These are phyloP conservation scores for Heliothis subflexa DNA, from an alignment of 1,140 invertebrate genomes.

Conservation along the genomic window DNA sequence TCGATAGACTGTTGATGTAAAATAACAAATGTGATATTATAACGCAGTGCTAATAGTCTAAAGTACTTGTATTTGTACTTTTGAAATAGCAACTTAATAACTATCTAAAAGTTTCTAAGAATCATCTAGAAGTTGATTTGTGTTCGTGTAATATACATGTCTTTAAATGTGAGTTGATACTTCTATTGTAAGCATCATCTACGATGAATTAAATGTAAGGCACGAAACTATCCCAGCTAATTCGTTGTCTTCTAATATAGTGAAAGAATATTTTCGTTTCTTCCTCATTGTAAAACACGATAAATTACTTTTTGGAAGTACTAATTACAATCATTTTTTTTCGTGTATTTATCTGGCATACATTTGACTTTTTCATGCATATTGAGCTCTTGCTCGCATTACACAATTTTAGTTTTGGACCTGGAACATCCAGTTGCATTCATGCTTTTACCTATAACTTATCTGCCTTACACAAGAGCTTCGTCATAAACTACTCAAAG, in stretches of 20 bases:
- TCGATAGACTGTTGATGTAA: slow-evolving; percentile 30
- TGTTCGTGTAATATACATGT: slow-evolving; percentile 23
- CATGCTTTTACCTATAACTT: not conserved
- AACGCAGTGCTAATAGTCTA: slow-evolving; percentile 57
- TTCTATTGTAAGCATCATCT: not conserved
- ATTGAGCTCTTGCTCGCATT: not conserved
- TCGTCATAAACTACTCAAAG: not conserved
- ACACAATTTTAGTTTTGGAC: not conserved
- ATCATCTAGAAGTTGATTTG: slow-evolving; percentile 1
- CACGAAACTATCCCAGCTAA: not conserved
- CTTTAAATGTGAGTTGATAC: not conserved
- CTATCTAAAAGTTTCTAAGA: slow-evolving; percentile 22
- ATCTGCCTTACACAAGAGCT: not conserved
- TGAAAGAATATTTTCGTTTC: no score
- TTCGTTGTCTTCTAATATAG: no score
- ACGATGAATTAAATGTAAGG: not conserved
- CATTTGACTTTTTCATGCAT: not conserved
- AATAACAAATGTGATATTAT: slow-evolving; percentile 46
- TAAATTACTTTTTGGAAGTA: not conserved
- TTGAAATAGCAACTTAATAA: slow-evolving; percentile 37
- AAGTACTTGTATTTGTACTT: slow-evolving; percentile 42
- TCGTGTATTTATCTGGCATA: not conserved
- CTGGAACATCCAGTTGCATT: not conserved
- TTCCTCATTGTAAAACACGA: no score
- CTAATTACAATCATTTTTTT: no score